Percentiles rank a stretch among this genome's conserved stretches.
These are phyloP conservation scores for Phallusia fumigata DNA, from an alignment of 23 tunicate species.

Conservation along the genomic window DNA sequence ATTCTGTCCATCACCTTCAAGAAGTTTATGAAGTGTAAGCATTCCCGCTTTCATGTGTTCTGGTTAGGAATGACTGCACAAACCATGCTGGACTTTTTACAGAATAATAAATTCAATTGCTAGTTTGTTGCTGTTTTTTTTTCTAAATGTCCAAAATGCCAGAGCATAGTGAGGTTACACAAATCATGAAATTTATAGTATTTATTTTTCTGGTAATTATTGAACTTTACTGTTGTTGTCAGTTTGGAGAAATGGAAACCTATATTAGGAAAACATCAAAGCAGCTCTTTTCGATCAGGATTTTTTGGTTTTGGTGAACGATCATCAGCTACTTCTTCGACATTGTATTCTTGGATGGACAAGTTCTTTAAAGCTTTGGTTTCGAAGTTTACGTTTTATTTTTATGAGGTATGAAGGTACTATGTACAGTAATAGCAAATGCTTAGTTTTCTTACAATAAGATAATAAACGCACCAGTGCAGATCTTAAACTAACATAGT, in stretches of 20 bases:
- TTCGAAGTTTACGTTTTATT: conserved; percentile 75
- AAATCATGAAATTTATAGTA: too few relatives aligned
- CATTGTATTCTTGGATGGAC: conserved; percentile 69
- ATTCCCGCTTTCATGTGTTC: neutral
- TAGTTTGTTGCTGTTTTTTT: too few relatives aligned
- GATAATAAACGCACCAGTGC: too few relatives aligned
- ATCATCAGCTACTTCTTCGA: conserved; percentile 42
- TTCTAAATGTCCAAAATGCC: too few relatives aligned
- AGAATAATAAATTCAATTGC: too few relatives aligned
- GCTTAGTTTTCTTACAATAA: too few relatives aligned
- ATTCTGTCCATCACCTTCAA: conserved; percentile 43
- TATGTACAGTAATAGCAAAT: too few relatives aligned
- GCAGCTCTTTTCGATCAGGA: conserved; percentile 61
- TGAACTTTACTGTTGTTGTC: neutral
- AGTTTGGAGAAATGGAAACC: conserved; percentile 72
- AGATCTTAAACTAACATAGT: too few relatives aligned
- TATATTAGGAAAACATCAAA: conserved; percentile 55
- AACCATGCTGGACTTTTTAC: too few relatives aligned
- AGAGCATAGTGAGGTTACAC: too few relatives aligned
- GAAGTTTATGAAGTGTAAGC: conserved; percentile 46
- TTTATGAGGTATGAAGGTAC: conserved; percentile 59
- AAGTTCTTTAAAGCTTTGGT: conserved; percentile 55
- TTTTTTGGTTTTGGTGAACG: conserved; percentile 77
- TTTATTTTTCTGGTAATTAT: too few relatives aligned
- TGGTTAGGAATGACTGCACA: too few relatives aligned